Evolutionary conservation across 2,888 invertebrate species (phyloP).

Genomic region (Conistra vaccinii): DNA sequence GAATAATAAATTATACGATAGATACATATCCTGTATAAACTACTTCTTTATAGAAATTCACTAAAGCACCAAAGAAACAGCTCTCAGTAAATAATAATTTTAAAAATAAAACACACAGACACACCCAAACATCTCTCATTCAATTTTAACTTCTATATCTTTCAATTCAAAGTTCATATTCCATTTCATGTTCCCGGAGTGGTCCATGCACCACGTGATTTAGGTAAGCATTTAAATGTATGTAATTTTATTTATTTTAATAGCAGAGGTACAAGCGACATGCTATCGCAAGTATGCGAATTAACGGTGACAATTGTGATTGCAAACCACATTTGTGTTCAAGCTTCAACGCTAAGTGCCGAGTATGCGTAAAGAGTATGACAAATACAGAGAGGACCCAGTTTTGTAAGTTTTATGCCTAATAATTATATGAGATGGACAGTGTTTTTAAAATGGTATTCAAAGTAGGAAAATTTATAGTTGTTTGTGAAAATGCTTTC

Average conservation of each 20-base stretch:
- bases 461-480: constrained; percentile 72
- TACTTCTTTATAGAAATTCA: constrained; percentile 11
- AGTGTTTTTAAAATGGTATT: constrained; percentile 21
- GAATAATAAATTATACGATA: constrained; percentile 3
- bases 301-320: constrained; percentile 88
- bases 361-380: constrained; percentile 66
- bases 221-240: constrained; percentile 70
- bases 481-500: not conserved
- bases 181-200: constrained; percentile 11
- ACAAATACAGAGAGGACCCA: constrained; percentile 63
- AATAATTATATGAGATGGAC: not conserved
- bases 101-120: constrained; percentile 25
- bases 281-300: constrained; percentile 85
- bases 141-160: constrained; percentile 38
- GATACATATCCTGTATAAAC: not conserved
- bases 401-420: constrained; percentile 21
- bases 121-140: not conserved
- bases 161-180: constrained; percentile 15
- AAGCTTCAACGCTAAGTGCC: constrained; percentile 78
- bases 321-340: constrained; percentile 81
- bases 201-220: constrained; percentile 57
- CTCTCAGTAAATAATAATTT: constrained; percentile 47
- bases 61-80: constrained; percentile 31
- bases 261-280: constrained; percentile 73
- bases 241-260: constrained; percentile 78